phyloP scores from a whole-genome alignment of 2,113 vertebrate species.

The Gorilla gorilla region DNA sequence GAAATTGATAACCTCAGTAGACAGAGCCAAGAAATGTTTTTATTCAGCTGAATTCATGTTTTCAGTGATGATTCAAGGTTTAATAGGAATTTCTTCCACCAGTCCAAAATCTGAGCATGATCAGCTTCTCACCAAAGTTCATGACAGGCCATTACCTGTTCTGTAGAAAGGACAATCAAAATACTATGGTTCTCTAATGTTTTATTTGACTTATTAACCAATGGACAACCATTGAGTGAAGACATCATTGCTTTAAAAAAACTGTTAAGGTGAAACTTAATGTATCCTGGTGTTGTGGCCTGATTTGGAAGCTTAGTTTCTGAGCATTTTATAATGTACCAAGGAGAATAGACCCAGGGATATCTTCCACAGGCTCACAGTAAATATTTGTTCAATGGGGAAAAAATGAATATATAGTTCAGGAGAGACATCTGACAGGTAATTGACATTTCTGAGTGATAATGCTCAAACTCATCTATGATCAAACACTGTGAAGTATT shows the following conservation, averaged over 20 bases:
- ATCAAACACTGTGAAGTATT: not conserved
- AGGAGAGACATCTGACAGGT: not conserved
- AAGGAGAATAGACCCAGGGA: not conserved
- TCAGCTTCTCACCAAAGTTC: not conserved
- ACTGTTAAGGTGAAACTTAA: conserved; percentile 15
- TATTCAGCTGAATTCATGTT: not conserved
- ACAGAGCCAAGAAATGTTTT: not conserved
- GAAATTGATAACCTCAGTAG: not conserved
- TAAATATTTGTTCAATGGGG: not conserved
- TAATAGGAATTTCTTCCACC: not conserved
- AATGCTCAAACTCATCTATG: not conserved
- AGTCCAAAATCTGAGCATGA: not conserved
- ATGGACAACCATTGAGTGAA: not conserved
- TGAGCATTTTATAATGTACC: not conserved
- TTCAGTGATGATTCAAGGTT: not conserved
- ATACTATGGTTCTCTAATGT: not conserved
- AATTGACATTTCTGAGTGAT: not conserved
- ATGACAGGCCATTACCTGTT: not conserved
- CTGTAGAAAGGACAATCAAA: not conserved
- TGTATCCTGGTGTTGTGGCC: fast-evolving
- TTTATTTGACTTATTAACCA: not conserved
- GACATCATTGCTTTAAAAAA: not conserved
- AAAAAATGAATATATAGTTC: not conserved
- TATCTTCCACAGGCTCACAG: not conserved
- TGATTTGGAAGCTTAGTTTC: not conserved